Base-by-base conservation (phyloP, 2,113 vertebrate genomes). In the Brienomyrus longianalis region DNA sequence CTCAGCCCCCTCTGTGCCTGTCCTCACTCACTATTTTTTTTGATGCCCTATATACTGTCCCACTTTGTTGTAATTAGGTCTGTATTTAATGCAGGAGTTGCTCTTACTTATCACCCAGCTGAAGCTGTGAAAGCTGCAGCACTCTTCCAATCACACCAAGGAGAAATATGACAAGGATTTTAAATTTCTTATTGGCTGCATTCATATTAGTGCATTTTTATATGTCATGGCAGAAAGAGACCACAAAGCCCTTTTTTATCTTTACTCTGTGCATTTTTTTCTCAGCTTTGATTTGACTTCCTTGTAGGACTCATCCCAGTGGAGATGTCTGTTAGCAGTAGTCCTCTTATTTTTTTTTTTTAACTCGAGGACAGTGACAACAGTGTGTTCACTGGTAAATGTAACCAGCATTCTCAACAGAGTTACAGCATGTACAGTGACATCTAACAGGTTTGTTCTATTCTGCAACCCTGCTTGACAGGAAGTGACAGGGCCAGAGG, bases 31-130 rank as follows among this genome's bases (percentile, higher is more conserved):
- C 90, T 77, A 11, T 80, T 84, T 92, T 92, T 90, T 85, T 48
- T n/a, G 3, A 9, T 90, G 94, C 11, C 94, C 94, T 93, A 95
- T 87, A 92, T 94, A 93, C 89, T 94, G 94, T 92, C 94, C 94
- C 92, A 95, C 90, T 94, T 95, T 93, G 74, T 80, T 19, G 88
- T 90, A 94, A 93, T 93, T 74, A 93, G 93, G 94, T 93, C 93
- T 94, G 89, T 85, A 62, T 89, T 85, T 47, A 84, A 89, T 85
- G 80, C 80, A 62, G 52, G 27, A 62, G 39, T 45, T 39, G 39
- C 77, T 85, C 52, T 62, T 19, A 89, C 74, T 70, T 88, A 45
- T 74, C 74, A 88, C 43, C 35, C 62, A 70, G 87, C 59, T 70
- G 43, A 89, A 47, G 39, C 31, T 43, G 17, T 48, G 23, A 23